These are phyloP conservation scores for Phrynosoma platyrhinos DNA, from an alignment of 2,113 vertebrate genomes.

Conservation along the genomic window DNA sequence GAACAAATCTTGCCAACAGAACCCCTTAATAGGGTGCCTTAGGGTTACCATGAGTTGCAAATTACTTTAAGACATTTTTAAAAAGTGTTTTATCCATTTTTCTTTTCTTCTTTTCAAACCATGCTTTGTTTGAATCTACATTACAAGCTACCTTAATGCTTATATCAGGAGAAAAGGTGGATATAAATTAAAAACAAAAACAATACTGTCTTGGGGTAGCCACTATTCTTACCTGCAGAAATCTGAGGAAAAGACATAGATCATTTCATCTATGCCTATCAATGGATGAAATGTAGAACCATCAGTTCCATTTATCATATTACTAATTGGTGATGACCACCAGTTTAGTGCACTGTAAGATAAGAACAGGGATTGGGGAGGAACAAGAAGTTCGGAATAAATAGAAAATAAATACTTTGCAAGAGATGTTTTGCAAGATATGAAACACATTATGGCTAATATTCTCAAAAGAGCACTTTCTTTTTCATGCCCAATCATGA, in stretches of 20 bases:
- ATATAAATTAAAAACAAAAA: too few species aligned
- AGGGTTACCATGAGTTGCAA: too few species aligned
- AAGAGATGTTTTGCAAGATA: background rate
- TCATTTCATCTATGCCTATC: constrained; percentile 84
- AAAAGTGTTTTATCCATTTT: too few species aligned
- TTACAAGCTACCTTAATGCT: too few species aligned
- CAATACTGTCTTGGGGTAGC: too few species aligned
- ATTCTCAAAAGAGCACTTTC: background rate
- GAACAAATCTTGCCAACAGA: too few species aligned
- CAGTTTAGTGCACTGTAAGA: constrained; percentile 83
- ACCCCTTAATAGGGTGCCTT: too few species aligned
- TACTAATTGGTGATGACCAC: constrained; percentile 89
- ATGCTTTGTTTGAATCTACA: too few species aligned
- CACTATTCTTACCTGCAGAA: constrained; percentile 88
- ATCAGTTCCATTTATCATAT: constrained; percentile 98
- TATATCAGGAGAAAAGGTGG: too few species aligned
- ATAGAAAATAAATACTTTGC: background rate
- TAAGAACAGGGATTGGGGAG: background rate
- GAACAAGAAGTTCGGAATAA: fast-evolving
- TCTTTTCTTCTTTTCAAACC: too few species aligned
- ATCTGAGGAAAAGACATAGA: constrained; percentile 94
- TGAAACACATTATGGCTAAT: background rate
- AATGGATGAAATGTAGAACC: constrained; percentile 92
- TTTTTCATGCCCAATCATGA: background rate
- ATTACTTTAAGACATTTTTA: too few species aligned